Conservation (phyloP, 2,797 vertebrate genomes). For the Schizothorax lantsangensis region DNA sequence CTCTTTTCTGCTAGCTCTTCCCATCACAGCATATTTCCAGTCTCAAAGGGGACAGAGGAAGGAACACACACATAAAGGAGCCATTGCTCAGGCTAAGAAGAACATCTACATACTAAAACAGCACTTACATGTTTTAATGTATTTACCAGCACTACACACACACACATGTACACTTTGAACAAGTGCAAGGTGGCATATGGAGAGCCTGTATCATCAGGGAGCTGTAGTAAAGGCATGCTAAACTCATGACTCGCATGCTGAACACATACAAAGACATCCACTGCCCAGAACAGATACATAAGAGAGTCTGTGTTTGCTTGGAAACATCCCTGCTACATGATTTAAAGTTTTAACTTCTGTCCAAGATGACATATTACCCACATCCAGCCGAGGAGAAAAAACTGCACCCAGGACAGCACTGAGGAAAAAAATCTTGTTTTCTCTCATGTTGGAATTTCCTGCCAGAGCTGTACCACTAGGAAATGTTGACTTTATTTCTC, state of each 20-base stretch:
- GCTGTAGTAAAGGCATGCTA: conserved; percentile 34
- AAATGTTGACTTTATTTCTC: conserved; percentile 33
- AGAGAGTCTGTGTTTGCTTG: background rate
- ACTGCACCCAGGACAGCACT: conserved; percentile 32
- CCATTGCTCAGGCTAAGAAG: background rate
- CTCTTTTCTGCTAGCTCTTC: conserved; percentile 26
- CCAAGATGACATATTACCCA: conserved; percentile 34
- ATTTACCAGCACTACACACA: conserved; percentile 35
- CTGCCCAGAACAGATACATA: conserved; percentile 8
- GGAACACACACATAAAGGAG: conserved; percentile 2
- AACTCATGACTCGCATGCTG: conserved; percentile 30
- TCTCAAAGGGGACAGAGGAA: conserved; percentile 5
- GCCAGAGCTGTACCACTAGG: conserved; percentile 7
- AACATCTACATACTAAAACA: conserved; percentile 19
- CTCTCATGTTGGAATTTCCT: conserved; percentile 27
- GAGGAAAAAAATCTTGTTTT: conserved; percentile 11
- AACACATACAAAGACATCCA: conserved; percentile 26
- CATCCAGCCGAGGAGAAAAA: conserved; percentile 27
- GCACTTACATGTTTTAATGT: conserved; percentile 22
- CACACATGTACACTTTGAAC: background rate
- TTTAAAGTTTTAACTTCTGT: conserved; percentile 29
- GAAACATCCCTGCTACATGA: conserved; percentile 22
- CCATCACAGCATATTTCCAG: conserved; percentile 31
- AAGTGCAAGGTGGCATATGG: conserved; percentile 28
- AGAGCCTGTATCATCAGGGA: conserved; percentile 19